phyloP scores from a whole-genome alignment of 2,888 invertebrate genomes.

The Acleris holmiana region DNA sequence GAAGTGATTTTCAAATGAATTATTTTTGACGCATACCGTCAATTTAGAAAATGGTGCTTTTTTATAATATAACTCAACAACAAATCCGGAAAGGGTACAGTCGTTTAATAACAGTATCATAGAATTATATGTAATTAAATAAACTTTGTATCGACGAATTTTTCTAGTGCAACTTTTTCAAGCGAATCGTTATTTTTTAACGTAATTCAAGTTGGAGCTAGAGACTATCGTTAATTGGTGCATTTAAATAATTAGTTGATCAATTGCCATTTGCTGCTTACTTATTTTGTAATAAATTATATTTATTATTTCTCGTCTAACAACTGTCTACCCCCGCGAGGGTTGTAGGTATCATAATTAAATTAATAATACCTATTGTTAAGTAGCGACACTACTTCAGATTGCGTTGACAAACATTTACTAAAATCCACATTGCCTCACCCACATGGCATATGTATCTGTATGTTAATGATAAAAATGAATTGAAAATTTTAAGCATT shows the following conservation, averaged over 20 bases:
- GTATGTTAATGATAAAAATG: too few relatives aligned
- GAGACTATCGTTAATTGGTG: conserved; percentile 1
- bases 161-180: background rate
- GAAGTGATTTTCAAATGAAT: too few relatives aligned
- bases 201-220: background rate
- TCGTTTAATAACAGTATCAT: too few relatives aligned
- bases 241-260: conserved; percentile 23
- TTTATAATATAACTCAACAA: background rate
- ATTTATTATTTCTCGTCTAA: conserved; percentile 15
- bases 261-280: background rate
- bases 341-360: background rate
- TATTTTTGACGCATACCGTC: too few relatives aligned
- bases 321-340: background rate
- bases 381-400: background rate
- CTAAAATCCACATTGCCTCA: too few relatives aligned
- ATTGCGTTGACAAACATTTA: too few relatives aligned
- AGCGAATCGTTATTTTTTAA: background rate
- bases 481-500: too few relatives aligned
- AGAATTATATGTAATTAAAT: background rate
- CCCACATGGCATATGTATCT: too few relatives aligned
- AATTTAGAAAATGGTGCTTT: conserved; percentile 2
- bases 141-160: background rate
- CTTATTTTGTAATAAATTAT: conserved; percentile 18
- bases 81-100: too few relatives aligned
- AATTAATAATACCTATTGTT: background rate